Percentiles rank a stretch among this genome's conserved stretches.
Conservation (phyloP, 2,888 invertebrate genomes). For the Entomobrya proxima region DNA sequence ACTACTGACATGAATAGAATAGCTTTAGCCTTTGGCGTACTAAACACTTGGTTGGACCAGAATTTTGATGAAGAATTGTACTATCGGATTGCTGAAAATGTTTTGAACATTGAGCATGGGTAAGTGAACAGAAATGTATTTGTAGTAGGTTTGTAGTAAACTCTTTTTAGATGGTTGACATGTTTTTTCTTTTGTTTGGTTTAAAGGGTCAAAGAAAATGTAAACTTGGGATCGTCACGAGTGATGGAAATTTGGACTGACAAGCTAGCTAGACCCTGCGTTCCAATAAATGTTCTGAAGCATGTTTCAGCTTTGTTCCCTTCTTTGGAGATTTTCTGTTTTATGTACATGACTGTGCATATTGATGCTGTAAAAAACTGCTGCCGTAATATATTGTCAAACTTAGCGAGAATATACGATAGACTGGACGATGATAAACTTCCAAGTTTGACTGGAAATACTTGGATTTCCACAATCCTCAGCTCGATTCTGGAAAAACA, state of each 20-base stretch:
- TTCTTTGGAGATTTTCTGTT: constrained; percentile 71
- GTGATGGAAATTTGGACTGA: constrained; percentile 72
- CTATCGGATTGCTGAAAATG: constrained; percentile 34
- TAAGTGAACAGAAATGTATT: constrained; percentile 35
- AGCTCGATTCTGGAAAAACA: constrained; percentile 65
- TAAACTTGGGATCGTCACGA: constrained; percentile 71
- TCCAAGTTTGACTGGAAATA: neutral
- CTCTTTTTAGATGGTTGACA: too few species aligned
- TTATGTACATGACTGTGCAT: constrained; percentile 72
- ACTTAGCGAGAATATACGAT: constrained; percentile 65
- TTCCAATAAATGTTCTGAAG: constrained; percentile 5
- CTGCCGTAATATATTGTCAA: constrained; percentile 69
- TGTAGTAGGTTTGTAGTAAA: too few species aligned
- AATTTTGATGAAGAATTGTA: constrained; percentile 39
- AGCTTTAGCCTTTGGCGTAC: constrained; percentile 66
- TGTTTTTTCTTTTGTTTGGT: neutral
- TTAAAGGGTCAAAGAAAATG: constrained; percentile 72
- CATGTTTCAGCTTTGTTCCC: constrained; percentile 46
- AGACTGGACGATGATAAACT: constrained; percentile 49
- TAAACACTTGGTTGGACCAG: constrained; percentile 55
- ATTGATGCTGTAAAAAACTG: constrained; percentile 75
- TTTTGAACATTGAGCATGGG: constrained; percentile 67
- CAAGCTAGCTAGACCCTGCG: constrained; percentile 56
- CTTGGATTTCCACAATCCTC: constrained; percentile 62
- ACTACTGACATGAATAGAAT: constrained; percentile 66